phyloP scores from a whole-genome alignment of 2,797 vertebrate genomes.

The Gadopsis bispinosus region DNA sequence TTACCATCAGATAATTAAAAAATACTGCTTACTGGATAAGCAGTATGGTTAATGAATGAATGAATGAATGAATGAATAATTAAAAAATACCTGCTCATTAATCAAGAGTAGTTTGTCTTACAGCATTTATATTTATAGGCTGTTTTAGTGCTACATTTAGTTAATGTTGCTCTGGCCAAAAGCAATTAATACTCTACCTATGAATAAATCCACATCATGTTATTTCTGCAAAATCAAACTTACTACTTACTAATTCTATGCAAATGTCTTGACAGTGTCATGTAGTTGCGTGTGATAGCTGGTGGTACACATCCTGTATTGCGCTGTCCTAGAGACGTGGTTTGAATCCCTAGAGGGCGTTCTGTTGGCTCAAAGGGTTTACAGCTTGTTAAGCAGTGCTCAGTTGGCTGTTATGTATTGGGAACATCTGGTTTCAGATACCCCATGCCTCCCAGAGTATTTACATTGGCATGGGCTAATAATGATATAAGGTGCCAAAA shows the following conservation, averaged over 20 bases:
- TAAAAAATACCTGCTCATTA: background rate
- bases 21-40: too few relatives aligned
- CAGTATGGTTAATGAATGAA: too few relatives aligned
- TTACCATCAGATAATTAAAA: background rate
- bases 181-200: background rate
- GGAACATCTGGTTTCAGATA: conserved; percentile 76
- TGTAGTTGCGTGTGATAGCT: conserved; percentile 29
- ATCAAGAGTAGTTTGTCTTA: background rate
- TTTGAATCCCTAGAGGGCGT: conserved; percentile 42
- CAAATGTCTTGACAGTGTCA: background rate
- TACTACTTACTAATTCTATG: background rate
- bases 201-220: conserved; percentile 4
- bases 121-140: conserved; percentile 1
- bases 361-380: conserved; percentile 54
- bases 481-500: conserved; percentile 49
- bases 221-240: background rate
- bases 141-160: conserved; percentile 8
- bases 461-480: conserved; percentile 67
- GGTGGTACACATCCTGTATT: conserved; percentile 8
- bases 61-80: too few relatives aligned
- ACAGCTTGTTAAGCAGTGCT: conserved; percentile 66
- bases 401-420: conserved; percentile 56
- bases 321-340: conserved; percentile 21
- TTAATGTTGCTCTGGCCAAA: conserved; percentile 1
- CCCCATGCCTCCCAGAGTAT: conserved; percentile 57